Evolutionary conservation across 1,140 invertebrate species (phyloP), one percentile per base, ranked within the genome.

Genomic region (Ridgeia piscesae): DNA sequence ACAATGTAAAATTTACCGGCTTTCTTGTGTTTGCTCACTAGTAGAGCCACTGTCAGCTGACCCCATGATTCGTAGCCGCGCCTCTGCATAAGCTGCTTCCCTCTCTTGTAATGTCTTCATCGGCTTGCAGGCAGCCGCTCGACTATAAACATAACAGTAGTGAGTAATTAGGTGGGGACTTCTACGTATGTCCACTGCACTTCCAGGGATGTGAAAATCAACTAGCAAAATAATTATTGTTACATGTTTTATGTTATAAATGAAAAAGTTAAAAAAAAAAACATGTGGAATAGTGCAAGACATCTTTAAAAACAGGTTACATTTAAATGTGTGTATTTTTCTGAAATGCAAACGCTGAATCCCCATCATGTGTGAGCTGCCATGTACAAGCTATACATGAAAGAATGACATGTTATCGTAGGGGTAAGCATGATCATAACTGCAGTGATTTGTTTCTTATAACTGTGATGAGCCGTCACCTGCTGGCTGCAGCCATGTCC

Each of bases 61-160:
- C 0, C 92, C 92, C n/a, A 93, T 35, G 35, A 93, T 93, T 42
- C 92, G 42, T 35, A 93, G 35, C 77, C 92, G 48, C 14, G 92
- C 92, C 50, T 93, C 91, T 34, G 92, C 92, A 34, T 93, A 93
- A 1, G 92, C 92, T 27, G 92, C 92, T 33, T 93, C 92, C 88
- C 92, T 91, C 88, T 93, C 92, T n/a, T 91, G 91, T n/a, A 93
- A 34, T 8, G 92, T 93, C 58, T 91, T 35, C n/a, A 91, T n/a
- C 27, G 92, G 92, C 58, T 89, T 93, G 58, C 58, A 77, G 34
- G 33, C 35, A 9, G 92, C 34, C 34, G 89, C 92, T 35, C 33
- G 35, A 90, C 89, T 90, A 33, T 33, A 33, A 33, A 21, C 58
- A 77, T 77, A 77, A 31, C 17, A 77, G 17, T 27, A 77, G 6